Base-by-base conservation (phyloP, 2,888 invertebrate species). In the Dinocampus coccinellae region DNA sequence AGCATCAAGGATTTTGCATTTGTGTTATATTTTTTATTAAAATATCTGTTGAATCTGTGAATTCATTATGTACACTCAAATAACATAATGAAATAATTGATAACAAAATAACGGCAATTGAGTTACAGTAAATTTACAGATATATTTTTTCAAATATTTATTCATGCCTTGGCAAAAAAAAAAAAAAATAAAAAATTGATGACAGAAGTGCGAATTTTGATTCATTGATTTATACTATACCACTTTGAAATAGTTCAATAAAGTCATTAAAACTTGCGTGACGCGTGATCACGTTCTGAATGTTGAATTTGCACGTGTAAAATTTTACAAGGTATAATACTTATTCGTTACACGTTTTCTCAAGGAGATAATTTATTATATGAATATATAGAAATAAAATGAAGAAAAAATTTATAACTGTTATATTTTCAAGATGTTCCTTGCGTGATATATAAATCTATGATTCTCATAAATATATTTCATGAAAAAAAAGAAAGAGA, bases 1-100 rank as follows among this genome's bases (percentile, higher is more conserved):
- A 53, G 52, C 53, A 53, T 52, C 13, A 29, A 34, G 29, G 26
- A 33, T 34, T 39, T 65, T 29, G 53, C 65, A 53, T 24, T 53
- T 53, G 52, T 20, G 3, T 53, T 20, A 53, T 53, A 53, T 53
- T 53, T 53, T 16, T 22, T 22, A n/a, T n/a, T n/a, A n/a, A 20
- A 22, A 22, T 3, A 22, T n/a, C n/a, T 22, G 52, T 53, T 53
- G 10, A 24, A 22, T 53, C 52, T 53, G 9, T 24, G 10, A 7
- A 11, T 22, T 39, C 39, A 39, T 39, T 39, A 39, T n/a, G n/a
- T 39, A n/a, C 4, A 39, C 39, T n/a, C n/a, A 6, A n/a, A 13
- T 39, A 6, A n/a, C n/a, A n/a, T 39, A 39, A 39, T 39, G n/a
- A 3, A 39, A n/a, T 13, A 39, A 39, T 39, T 11, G n/a, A n/a